Conservation (phyloP, 2,888 invertebrate species). For the Rhingia campestris region DNA sequence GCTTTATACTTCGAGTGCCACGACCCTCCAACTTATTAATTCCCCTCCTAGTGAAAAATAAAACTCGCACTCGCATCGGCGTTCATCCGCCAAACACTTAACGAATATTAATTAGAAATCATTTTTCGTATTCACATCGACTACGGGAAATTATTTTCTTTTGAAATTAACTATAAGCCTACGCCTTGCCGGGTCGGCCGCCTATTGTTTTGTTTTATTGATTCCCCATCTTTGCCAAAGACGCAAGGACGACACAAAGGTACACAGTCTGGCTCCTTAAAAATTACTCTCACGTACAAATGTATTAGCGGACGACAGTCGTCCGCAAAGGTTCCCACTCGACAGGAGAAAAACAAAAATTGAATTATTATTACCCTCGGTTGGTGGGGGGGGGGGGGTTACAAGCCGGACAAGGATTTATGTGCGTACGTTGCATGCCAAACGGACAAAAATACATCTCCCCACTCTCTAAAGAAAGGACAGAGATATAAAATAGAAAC, state of each 20-base stretch:
- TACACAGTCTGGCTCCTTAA: slow-evolving; percentile 12
- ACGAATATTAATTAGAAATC: slow-evolving; percentile 65
- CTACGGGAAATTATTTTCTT: slow-evolving; percentile 58
- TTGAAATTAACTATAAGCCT: slow-evolving; percentile 41
- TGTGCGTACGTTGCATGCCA: slow-evolving; percentile 65
- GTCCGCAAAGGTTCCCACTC: slow-evolving; percentile 30
- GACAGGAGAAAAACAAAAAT: slow-evolving; percentile 66
- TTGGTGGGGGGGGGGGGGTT: not conserved
- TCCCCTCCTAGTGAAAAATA: too few species aligned
- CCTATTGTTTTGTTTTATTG: slow-evolving; percentile 63
- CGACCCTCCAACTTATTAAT: too few species aligned
- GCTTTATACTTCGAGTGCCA: too few species aligned
- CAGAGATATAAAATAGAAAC: slow-evolving; percentile 42
- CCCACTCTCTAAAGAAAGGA: not conserved
- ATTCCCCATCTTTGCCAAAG: slow-evolving; percentile 53
- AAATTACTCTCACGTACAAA: slow-evolving; percentile 61
- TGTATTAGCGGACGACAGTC: slow-evolving; percentile 39
- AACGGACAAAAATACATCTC: slow-evolving; percentile 30
- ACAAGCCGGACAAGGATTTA: slow-evolving; percentile 54
- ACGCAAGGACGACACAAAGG: slow-evolving; percentile 9
- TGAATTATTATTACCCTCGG: slow-evolving; percentile 65
- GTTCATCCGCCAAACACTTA: slow-evolving; percentile 32
- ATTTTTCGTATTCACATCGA: slow-evolving; percentile 63
- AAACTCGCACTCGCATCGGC: too few species aligned
- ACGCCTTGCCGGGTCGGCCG: not conserved